These are phyloP conservation scores for Fistularia tabacaria DNA, from an alignment of 2,797 vertebrate genomes.

Conservation along the genomic window DNA sequence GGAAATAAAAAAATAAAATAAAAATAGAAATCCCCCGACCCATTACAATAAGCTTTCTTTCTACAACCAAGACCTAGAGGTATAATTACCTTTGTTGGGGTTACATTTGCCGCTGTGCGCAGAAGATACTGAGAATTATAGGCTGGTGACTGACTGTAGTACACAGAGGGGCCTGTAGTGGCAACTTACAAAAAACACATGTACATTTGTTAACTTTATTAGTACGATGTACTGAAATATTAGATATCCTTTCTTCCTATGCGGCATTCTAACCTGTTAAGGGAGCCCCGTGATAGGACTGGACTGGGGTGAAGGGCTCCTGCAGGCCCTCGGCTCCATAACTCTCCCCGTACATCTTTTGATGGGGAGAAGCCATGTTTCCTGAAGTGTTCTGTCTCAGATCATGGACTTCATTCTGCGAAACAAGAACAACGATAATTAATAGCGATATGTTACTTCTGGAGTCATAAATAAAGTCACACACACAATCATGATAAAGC, in stretches of 20 bases:
- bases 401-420: constrained; percentile 94
- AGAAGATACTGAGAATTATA: constrained; percentile 96
- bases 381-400: constrained; percentile 83
- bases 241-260: background rate
- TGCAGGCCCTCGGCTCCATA: constrained; percentile 81
- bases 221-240: too few relatives aligned
- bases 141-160: constrained; percentile 91
- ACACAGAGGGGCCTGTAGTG: constrained; percentile 87
- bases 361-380: constrained; percentile 74
- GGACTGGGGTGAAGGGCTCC: constrained; percentile 84
- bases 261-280: constrained; percentile 80
- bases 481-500: background rate
- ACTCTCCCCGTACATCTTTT: constrained; percentile 82
- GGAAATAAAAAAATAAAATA: background rate
- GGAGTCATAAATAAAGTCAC: background rate
- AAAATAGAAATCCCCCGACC: constrained; percentile 1
- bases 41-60: background rate
- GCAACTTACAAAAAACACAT: constrained; percentile 75
- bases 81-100: constrained; percentile 89
- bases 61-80: background rate
- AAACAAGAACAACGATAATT: constrained; percentile 22
- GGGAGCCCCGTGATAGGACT: constrained; percentile 87
- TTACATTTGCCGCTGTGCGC: constrained; percentile 88
- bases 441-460: background rate
- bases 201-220: background rate